phyloP scores from a whole-genome alignment of 2,113 vertebrate species.

The Tautogolabrus adspersus region DNA sequence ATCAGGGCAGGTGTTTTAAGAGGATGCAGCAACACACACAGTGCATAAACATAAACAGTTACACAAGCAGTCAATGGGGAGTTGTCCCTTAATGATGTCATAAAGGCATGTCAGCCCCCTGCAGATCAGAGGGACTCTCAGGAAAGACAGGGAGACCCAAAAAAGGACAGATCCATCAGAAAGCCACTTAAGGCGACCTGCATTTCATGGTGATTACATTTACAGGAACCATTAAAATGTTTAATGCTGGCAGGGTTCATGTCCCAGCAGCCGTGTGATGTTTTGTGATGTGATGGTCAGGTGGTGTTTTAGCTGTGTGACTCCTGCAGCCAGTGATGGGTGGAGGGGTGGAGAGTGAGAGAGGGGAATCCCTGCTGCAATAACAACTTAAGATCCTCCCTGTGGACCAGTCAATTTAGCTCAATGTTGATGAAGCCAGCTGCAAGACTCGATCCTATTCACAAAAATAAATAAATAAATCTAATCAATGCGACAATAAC shows the following conservation, averaged over 20 bases:
- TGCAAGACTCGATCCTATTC: neutral
- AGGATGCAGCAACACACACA: constrained; percentile 34
- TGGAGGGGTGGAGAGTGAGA: constrained; percentile 24
- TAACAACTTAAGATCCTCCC: constrained; percentile 70
- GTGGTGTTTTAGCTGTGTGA: constrained; percentile 17
- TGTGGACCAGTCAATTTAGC: constrained; percentile 43
- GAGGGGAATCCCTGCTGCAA: constrained; percentile 80
- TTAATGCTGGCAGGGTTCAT: constrained; percentile 16
- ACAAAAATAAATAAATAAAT: too few species aligned
- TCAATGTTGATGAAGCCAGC: constrained; percentile 21
- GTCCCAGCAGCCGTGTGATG: constrained; percentile 27
- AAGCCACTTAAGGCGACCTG: constrained; percentile 15
- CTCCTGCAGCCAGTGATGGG: constrained; percentile 29
- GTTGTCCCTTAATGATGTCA: constrained; percentile 30
- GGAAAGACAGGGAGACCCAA: constrained; percentile 13
- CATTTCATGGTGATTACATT: constrained; percentile 3
- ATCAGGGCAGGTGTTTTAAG: constrained; percentile 6
- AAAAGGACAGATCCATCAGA: neutral
- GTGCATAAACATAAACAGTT: neutral
- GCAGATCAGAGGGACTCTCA: constrained; percentile 24
- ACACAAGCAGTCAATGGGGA: constrained; percentile 1
- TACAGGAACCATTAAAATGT: constrained; percentile 21
- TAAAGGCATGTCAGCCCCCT: constrained; percentile 33
- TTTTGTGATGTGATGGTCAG: constrained; percentile 21
- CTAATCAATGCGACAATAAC: constrained; percentile 32